These are phyloP conservation scores for Strigamia crassipes DNA, from an alignment of 2,888 invertebrate species.

Conservation along the genomic window DNA sequence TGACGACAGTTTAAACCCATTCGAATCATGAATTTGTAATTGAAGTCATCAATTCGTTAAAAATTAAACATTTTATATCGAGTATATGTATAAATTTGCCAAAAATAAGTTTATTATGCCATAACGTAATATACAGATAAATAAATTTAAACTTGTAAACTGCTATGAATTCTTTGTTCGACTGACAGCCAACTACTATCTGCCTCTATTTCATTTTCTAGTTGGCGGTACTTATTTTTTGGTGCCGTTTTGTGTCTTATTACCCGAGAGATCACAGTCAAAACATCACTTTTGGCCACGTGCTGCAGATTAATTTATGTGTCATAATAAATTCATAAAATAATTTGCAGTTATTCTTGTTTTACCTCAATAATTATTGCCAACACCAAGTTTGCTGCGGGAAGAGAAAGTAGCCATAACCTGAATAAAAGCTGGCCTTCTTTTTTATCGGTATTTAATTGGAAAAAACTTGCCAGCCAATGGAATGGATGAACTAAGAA, in stretches of 20 bases:
- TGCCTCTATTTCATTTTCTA: conserved; percentile 48
- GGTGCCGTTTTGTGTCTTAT: conserved; percentile 48
- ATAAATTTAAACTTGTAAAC: neutral
- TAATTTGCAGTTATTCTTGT: conserved; percentile 52
- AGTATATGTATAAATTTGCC: neutral
- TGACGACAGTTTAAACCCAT: conserved; percentile 77
- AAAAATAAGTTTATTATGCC: conserved; percentile 10
- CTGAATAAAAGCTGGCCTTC: conserved; percentile 60
- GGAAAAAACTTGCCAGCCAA: conserved; percentile 55
- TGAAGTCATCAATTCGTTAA: neutral
- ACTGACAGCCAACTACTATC: neutral
- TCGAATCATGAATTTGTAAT: conserved; percentile 55
- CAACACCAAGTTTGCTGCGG: conserved; percentile 65
- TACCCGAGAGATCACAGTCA: conserved; percentile 44
- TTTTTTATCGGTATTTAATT: conserved; percentile 54
- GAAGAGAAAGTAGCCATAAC: conserved; percentile 65
- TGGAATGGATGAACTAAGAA: conserved; percentile 63
- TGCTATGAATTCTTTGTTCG: neutral
- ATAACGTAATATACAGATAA: neutral
- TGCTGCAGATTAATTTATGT: conserved; percentile 44
- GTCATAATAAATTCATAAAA: conserved; percentile 48
- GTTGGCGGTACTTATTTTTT: conserved; percentile 50
- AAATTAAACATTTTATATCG: neutral
- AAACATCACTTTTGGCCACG: conserved; percentile 41
- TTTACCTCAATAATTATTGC: conserved; percentile 68